phyloP scores from a whole-genome alignment of 2,888 invertebrate species.

The Lepidochrysops patricia region DNA sequence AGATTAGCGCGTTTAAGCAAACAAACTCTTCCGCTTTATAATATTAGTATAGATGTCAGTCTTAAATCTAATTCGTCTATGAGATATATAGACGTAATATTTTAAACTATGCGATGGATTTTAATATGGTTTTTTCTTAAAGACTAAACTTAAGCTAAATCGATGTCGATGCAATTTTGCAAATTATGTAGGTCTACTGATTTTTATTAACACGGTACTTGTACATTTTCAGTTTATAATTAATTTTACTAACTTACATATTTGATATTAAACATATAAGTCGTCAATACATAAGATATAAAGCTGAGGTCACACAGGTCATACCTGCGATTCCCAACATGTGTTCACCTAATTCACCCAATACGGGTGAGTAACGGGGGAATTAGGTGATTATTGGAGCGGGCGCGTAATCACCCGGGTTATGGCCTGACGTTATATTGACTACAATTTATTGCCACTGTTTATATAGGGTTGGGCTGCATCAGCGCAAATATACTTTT shows the following conservation, averaged over 20 bases:
- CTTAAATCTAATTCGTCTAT: too few relatives aligned
- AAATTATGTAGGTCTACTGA: neutral
- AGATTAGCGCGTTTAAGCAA: too few relatives aligned
- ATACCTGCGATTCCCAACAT: slow-evolving; percentile 23
- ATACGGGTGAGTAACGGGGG: slow-evolving; percentile 28
- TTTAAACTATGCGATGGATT: too few relatives aligned
- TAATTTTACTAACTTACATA: neutral
- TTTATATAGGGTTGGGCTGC: neutral
- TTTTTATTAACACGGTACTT: neutral
- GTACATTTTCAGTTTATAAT: neutral
- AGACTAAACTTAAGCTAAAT: too few relatives aligned
- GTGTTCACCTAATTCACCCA: slow-evolving; percentile 22
- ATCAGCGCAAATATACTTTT: neutral
- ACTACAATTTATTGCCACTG: slow-evolving; percentile 2
- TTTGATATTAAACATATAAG: neutral
- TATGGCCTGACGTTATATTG: slow-evolving; percentile 4
- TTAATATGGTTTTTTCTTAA: too few relatives aligned
- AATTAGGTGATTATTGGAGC: slow-evolving; percentile 21
- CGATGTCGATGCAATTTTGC: too few relatives aligned
- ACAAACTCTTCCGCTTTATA: too few relatives aligned
- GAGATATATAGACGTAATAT: too few relatives aligned
- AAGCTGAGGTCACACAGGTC: slow-evolving; percentile 7
- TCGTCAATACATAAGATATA: slow-evolving; percentile 8
- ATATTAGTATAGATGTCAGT: too few relatives aligned
- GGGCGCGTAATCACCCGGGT: slow-evolving; percentile 7